These are phyloP conservation scores for Tinea semifulvella DNA, from an alignment of 2,888 invertebrate genomes.

Conservation along the genomic window DNA sequence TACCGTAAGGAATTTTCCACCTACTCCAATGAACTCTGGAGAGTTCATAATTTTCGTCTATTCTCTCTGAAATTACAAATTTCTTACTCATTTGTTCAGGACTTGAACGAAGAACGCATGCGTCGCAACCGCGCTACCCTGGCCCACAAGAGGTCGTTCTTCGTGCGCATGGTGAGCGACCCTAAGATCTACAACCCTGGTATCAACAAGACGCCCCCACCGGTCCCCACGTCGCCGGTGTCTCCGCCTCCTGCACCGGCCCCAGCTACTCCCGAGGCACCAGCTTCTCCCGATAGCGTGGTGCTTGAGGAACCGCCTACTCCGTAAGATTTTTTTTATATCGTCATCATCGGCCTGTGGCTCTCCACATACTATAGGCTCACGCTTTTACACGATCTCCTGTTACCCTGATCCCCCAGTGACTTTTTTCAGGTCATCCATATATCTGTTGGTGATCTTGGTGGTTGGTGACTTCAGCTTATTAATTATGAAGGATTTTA, in stretches of 20 bases:
- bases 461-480: no score
- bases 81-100: conserved; percentile 49
- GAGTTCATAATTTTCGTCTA: no score
- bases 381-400: no score
- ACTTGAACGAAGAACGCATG: conserved; percentile 78
- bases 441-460: no score
- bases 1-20: no score
- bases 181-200: conserved; percentile 96
- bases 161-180: conserved; percentile 97
- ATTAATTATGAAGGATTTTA: no score
- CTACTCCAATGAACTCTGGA: no score
- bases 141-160: conserved; percentile 93
- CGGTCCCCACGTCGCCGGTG: conserved; percentile 61
- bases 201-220: conserved; percentile 79
- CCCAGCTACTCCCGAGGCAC: conserved; percentile 40
- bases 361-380: no score
- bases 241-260: conserved; percentile 53
- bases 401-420: no score
- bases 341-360: no score
- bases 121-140: conserved; percentile 81
- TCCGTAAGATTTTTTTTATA: conserved; percentile 1
- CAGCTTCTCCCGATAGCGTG: conserved; percentile 34
- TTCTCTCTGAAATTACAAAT: no score
- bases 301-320: not conserved
- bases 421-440: no score